These are phyloP conservation scores for Gavia stellata DNA, from an alignment of 2,113 vertebrate genomes.

Conservation along the genomic window DNA sequence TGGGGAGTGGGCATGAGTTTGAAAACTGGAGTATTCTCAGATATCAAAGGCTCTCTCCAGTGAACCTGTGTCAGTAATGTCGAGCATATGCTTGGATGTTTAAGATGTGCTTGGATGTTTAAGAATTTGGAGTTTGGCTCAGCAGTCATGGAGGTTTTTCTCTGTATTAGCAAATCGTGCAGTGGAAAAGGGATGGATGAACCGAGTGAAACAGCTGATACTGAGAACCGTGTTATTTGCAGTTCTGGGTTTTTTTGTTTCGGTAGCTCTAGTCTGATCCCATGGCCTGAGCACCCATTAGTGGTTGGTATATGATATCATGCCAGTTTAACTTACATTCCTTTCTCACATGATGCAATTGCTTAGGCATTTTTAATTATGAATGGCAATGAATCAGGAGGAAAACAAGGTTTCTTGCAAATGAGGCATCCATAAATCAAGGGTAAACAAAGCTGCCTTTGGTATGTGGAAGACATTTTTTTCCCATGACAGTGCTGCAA, in stretches of 20 bases:
- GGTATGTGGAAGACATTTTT: not conserved
- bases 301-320: not conserved
- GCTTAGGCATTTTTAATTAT: not conserved
- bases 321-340: not conserved
- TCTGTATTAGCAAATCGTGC: not conserved
- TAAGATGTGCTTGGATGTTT: not conserved
- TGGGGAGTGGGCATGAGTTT: not conserved
- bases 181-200: not conserved
- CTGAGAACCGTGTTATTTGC: accelerated
- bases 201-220: not conserved
- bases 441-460: not conserved
- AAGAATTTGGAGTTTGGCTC: not conserved
- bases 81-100: not conserved
- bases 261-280: not conserved
- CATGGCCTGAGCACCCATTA: not conserved
- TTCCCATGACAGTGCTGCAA: not conserved
- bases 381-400: not conserved
- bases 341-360: not conserved
- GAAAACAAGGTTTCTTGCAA: not conserved
- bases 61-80: not conserved
- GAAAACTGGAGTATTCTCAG: not conserved
- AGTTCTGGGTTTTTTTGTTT: not conserved
- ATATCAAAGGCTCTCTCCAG: not conserved
- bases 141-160: not conserved
- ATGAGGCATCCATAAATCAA: not conserved